Evolutionary conservation across 1,140 invertebrate species (phyloP).

Genomic region (Diplogasteroides magnus): DNA sequence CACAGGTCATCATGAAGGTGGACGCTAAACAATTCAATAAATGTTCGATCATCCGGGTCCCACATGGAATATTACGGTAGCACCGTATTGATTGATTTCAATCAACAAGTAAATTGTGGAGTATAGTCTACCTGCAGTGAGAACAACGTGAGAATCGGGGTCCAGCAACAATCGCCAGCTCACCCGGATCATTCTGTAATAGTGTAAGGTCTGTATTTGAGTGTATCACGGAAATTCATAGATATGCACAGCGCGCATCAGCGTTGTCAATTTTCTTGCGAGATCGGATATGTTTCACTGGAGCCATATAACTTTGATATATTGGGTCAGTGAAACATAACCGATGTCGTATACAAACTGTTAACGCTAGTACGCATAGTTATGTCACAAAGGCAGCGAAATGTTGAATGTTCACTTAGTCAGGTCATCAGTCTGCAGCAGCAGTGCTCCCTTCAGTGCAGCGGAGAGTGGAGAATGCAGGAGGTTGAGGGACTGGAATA

Average conservation of each 20-base stretch:
- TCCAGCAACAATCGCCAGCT: constrained; percentile 90
- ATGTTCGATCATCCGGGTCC: too few species aligned
- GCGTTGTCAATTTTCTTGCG: too few species aligned
- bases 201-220: not conserved
- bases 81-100: too few species aligned
- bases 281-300: too few species aligned
- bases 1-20: constrained; percentile 82
- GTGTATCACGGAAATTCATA: too few species aligned
- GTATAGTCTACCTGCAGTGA: constrained; percentile 60
- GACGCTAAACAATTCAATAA: constrained; percentile 70
- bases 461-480: constrained; percentile 83
- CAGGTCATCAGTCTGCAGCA: constrained; percentile 80
- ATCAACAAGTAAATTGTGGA: too few species aligned
- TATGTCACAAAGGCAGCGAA: too few species aligned
- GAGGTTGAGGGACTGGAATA: constrained; percentile 55
- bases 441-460: constrained; percentile 82
- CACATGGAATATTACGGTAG: not conserved
- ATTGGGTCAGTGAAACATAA: too few species aligned
- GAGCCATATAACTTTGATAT: too few species aligned
- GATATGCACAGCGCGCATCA: too few species aligned
- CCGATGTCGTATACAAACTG: too few species aligned
- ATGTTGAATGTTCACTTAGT: constrained; percentile 65
- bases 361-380: too few species aligned
- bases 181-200: constrained; percentile 67
- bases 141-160: constrained; percentile 62